A percentile compares a stretch with the other conserved stretches of the same genome.
These are phyloP conservation scores for Chaetogeoica ovagalla DNA, from an alignment of 2,888 invertebrate genomes.

Conservation along the genomic window DNA sequence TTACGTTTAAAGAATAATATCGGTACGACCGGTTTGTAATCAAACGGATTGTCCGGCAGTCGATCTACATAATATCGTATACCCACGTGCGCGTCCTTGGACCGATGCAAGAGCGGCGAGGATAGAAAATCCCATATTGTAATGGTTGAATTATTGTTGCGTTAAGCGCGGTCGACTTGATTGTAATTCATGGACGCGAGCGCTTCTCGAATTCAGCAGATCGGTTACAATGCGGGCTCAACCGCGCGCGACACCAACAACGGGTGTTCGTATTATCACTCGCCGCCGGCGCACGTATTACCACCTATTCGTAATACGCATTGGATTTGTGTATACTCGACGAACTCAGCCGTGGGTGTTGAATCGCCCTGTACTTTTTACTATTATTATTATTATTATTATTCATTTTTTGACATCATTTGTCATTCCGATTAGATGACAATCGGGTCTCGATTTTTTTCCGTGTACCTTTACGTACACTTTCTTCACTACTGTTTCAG, in stretches of 20 bases:
- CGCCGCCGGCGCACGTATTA: no score
- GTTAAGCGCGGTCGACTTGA: conserved; percentile 13
- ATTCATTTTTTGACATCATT: no score
- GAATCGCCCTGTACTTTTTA: no score
- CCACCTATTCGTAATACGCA: no score
- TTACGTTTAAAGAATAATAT: neutral
- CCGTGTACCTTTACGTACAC: no score
- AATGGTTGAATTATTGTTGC: neutral
- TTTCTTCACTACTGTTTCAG: no score
- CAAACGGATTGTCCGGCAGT: conserved; percentile 9
- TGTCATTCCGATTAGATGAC: no score
- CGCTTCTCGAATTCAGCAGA: conserved; percentile 48
- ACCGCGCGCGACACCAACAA: conserved; percentile 33
- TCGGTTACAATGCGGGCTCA: conserved; percentile 46
- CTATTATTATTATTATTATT: no score
- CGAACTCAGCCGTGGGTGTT: no score
- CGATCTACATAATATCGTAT: conserved; percentile 36
- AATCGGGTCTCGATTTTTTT: no score
- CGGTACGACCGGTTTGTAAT: conserved; percentile 46
- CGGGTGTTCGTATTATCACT: conserved; percentile 10
- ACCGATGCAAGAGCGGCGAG: neutral
- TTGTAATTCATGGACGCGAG: conserved; percentile 43
- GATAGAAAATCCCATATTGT: conserved; percentile 22
- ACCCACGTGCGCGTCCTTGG: neutral
- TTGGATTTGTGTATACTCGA: no score